Evolutionary conservation across 2,888 invertebrate genomes (phyloP).

Genomic region (Lasioglossum vierecki): DNA sequence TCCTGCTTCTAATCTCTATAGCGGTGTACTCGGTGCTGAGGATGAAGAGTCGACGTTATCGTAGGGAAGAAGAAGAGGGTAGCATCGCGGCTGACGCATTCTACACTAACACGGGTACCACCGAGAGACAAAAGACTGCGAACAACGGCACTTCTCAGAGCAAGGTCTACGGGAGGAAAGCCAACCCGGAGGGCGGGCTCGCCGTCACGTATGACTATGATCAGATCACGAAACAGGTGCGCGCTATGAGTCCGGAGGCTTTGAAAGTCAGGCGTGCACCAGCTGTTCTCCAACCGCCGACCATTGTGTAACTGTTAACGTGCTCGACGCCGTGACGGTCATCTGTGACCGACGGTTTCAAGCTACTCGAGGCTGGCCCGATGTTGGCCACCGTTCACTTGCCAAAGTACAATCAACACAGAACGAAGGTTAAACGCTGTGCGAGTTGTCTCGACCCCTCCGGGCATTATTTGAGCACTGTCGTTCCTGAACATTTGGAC

Average conservation of each 20-base stretch:
- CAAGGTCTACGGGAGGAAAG: slow-evolving; percentile 65
- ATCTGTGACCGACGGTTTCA: slow-evolving; percentile 1
- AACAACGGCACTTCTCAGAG: slow-evolving; percentile 46
- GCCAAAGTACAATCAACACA: slow-evolving; percentile 8
- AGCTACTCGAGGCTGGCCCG: background rate
- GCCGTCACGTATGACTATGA: slow-evolving; percentile 81
- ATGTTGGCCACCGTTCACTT: background rate
- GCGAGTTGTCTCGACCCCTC: background rate
- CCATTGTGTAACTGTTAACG: slow-evolving; percentile 86
- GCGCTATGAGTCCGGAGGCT: slow-evolving; percentile 88
- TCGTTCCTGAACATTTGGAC: background rate
- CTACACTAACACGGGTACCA: slow-evolving; percentile 68
- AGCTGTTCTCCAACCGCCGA: slow-evolving; percentile 95
- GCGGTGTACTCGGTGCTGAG: slow-evolving; percentile 76
- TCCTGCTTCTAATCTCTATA: slow-evolving; percentile 76
- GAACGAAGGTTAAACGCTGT: background rate
- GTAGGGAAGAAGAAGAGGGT: slow-evolving; percentile 77
- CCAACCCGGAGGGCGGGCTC: slow-evolving; percentile 75
- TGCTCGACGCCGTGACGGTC: slow-evolving; percentile 43
- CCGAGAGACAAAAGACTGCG: slow-evolving; percentile 57
- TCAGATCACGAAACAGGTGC: slow-evolving; percentile 79
- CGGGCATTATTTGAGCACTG: background rate
- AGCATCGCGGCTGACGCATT: slow-evolving; percentile 82
- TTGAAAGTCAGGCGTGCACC: slow-evolving; percentile 96
- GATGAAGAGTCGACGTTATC: slow-evolving; percentile 76